Base-by-base conservation (phyloP, 2,113 vertebrate genomes). In the Phylloscopus whistleri region DNA sequence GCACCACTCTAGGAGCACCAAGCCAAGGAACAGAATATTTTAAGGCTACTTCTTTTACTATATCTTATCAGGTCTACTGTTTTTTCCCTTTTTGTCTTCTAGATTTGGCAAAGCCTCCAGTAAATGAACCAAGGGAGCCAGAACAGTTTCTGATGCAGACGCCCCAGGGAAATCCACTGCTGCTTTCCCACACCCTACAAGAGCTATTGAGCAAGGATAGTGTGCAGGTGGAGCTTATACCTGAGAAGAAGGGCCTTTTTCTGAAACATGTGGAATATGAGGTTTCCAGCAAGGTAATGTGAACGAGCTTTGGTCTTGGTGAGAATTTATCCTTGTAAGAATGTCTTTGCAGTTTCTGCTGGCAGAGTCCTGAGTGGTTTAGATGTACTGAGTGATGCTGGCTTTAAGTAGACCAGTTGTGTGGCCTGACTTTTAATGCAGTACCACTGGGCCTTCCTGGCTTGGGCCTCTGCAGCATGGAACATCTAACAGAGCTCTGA, bases 261-360 rank as follows among this genome's bases (percentile, higher is more conserved):
- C 98, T 99, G 73, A 99, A 99, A 97, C 99, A 99, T 43, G 99
- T 99, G 98, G 99, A 99, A 58, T 99, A 99, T 43, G 99, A 99
- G 94, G 98, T 99, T 93, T 99, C 98, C 93, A 99, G 99, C 97
- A 98, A 99, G 98, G 99, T 98, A 97, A 83, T 8, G 22, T 51
- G 85, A 81, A 4, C 33, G 46, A 49, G 11, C 17, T 26, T 22
- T 68, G 76, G 28, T 60, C 27, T 89, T 16, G 10, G 31, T 63
- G 60, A 68, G 48, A 69, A 18, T 12, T 19, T 26, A 1, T 70
- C 87, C 11, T 66, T 30, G 13, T 13, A n/a, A n/a, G n/a, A n/a
- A n/a, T n/a, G n/a, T 35, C 39, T 73, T 13, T 56, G 56, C 52
- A 44, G 49, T 41, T 84, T 22, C 64, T 95, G 5, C 39, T 84